Evolutionary conservation across 2,113 vertebrate genomes (phyloP), one percentile per base, ranked within the genome.

Genomic region (Cryptomyrus ogoouensis): DNA sequence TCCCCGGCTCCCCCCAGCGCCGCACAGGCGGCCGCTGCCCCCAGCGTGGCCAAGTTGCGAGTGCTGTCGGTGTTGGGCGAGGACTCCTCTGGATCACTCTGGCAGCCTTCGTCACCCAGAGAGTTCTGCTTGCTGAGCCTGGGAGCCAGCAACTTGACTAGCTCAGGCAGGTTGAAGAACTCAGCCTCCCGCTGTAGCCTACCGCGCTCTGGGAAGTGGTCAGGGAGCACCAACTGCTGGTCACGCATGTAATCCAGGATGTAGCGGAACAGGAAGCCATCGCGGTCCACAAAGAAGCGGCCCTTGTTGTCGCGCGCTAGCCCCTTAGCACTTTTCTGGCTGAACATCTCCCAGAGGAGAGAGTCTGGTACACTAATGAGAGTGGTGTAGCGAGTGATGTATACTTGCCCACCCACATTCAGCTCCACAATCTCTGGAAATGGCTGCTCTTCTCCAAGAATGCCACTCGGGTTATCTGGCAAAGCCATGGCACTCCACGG

Each of bases 401-500:
- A 99, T 91, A 98, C 98, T 93, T 99, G 98, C 0, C 98, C 98
- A 0, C 98, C 98, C 39, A 99, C 98, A 0, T 99, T 98, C 87
- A 99, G 96, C 94, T 99, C 98, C 44, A 99, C 95, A 83, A 99
- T 98, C 89, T 99, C 97, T 0, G 97, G 97, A 93, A 98, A 98
- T 86, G 94, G 89, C 3, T 92, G 90, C 50, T 97, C 97, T 83
- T 98, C 97, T 31, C 83, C 89, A 49, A 94, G 93, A 92, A 96
- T 94, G 17, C 95, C 93, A 87, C 95, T 93, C 1, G 93, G 0
- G 19, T 93, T 93, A 53, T 97, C 97, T 46, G 96, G 96, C 94
- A 98, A 94, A 94, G 97, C 97, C 97, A 98, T 98, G 0, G 88
- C 88, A 91, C 31, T 83, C 47, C 74, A 56, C 17, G 3, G 31